Evolutionary conservation across 2,113 vertebrate genomes (phyloP).

Genomic region (Sebastes fasciatus): DNA sequence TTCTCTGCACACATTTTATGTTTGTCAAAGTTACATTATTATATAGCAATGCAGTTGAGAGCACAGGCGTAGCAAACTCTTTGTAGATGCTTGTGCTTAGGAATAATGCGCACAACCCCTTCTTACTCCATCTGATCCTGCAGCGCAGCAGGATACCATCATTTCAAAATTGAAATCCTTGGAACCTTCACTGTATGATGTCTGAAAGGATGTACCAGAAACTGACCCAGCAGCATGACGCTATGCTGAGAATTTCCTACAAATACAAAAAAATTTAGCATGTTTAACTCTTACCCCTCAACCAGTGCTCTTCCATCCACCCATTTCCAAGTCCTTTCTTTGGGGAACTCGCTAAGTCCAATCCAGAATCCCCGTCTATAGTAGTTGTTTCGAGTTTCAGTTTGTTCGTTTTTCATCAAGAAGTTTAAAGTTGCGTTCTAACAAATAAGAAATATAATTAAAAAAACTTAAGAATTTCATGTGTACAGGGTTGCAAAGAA

Average conservation of each 20-base stretch:
- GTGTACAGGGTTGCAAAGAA: neutral
- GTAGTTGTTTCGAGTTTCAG: no score
- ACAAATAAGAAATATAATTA: neutral
- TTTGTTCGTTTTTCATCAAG: neutral
- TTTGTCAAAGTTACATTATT: neutral
- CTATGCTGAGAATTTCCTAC: neutral
- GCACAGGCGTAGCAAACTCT: no score
- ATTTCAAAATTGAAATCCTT: neutral
- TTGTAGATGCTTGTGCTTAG: neutral
- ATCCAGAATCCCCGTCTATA: constrained; percentile 56
- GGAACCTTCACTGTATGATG: neutral
- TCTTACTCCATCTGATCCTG: no score
- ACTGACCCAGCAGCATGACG: neutral
- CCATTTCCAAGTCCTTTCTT: constrained; percentile 74
- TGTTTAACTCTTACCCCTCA: constrained; percentile 40
- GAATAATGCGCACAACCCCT: no score
- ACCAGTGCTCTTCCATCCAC: constrained; percentile 43
- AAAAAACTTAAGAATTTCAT: neutral
- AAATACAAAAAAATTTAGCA: neutral
- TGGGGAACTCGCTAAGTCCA: constrained; percentile 49
- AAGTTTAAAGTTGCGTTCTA: constrained; percentile 55
- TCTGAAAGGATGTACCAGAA: neutral
- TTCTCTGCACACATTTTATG: neutral
- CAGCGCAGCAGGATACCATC: neutral
- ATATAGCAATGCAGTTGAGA: neutral